phyloP scores from a whole-genome alignment of 2,888 invertebrate genomes.

The Acanthosoma haemorrhoidale region DNA sequence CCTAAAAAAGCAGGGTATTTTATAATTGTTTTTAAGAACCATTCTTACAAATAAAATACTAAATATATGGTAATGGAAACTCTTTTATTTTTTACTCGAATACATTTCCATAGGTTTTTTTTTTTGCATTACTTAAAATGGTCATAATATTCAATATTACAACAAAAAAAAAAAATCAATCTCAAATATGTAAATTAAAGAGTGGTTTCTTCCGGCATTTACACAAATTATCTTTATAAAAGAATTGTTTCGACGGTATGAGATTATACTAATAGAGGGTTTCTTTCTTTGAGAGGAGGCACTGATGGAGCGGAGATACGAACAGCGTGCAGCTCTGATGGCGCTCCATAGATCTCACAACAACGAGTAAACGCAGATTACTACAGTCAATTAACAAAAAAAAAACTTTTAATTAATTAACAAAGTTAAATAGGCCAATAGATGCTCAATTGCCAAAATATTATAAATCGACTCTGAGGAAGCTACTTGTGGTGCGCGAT shows the following conservation, averaged over 20 bases:
- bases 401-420: too few species aligned
- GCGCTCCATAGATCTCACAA: constrained; percentile 8
- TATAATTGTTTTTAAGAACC: too few species aligned
- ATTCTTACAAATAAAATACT: too few species aligned
- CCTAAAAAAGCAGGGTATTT: too few species aligned
- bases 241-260: constrained; percentile 11
- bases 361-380: background rate
- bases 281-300: constrained; percentile 37
- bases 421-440: too few species aligned
- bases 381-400: too few species aligned
- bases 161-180: background rate
- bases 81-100: background rate
- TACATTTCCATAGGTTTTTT: background rate
- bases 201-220: constrained; percentile 17
- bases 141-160: background rate
- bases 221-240: constrained; percentile 4
- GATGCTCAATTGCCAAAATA: too few species aligned
- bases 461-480: too few species aligned
- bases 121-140: background rate
- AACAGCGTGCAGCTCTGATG: background rate
- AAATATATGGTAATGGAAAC: background rate
- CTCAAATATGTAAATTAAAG: background rate
- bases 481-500: too few species aligned
- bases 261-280: constrained; percentile 37
- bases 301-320: constrained; percentile 16